A percentile compares a stretch with the other conserved stretches of the same genome.
Evolutionary conservation across 2,888 invertebrate genomes (phyloP).

Genomic region (Rhamphomyia laevipes): DNA sequence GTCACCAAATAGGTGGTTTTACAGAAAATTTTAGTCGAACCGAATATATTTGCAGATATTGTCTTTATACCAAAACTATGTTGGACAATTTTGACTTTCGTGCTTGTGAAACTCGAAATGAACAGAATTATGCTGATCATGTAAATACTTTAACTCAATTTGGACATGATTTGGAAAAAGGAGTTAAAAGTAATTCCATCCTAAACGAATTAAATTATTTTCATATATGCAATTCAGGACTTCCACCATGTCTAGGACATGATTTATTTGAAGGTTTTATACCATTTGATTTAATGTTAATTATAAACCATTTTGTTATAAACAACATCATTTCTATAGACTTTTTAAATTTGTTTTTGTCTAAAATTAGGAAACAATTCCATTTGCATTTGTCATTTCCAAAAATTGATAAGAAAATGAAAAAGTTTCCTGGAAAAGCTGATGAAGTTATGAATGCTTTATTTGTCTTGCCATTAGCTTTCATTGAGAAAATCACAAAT

Average conservation of each 20-base stretch:
- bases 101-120: too few species aligned
- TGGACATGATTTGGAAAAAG: slow-evolving; percentile 8
- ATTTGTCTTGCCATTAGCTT: not conserved
- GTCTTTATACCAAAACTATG: not conserved
- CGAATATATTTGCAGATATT: slow-evolving; percentile 11
- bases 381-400: not conserved
- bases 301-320: slow-evolving; percentile 8
- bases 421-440: slow-evolving; percentile 3
- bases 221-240: slow-evolving; percentile 20
- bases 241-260: slow-evolving; percentile 22
- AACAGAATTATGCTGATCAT: too few species aligned
- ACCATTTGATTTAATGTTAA: slow-evolving; percentile 17
- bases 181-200: slow-evolving; percentile 19
- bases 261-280: slow-evolving; percentile 21
- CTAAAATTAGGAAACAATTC: not conserved
- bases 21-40: slow-evolving; percentile 12
- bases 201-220: slow-evolving; percentile 19
- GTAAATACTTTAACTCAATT: too few species aligned
- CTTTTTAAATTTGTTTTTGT: not conserved
- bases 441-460: slow-evolving; percentile 1
- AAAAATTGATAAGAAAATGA: not conserved
- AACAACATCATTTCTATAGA: not conserved
- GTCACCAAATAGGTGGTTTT: slow-evolving; percentile 16
- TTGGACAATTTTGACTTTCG: not conserved
- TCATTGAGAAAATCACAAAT: not conserved